These are phyloP conservation scores for Amazonetta brasiliensis DNA, from an alignment of 2,797 vertebrate species.

Conservation along the genomic window DNA sequence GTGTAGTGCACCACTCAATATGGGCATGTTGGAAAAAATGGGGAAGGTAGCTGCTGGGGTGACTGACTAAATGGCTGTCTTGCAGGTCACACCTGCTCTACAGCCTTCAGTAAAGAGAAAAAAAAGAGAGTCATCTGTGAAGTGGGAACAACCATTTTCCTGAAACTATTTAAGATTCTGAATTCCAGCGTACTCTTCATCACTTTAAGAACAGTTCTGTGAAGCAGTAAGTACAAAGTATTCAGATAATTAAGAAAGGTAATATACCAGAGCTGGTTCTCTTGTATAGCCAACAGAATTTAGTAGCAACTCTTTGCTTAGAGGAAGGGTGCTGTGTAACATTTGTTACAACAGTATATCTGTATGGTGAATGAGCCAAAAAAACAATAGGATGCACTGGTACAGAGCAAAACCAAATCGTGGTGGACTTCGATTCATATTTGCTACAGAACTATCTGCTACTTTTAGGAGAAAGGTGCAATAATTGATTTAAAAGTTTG, in stretches of 20 bases:
- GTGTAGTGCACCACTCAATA: fast-evolving
- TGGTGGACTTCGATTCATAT: neutral
- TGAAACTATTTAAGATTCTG: neutral
- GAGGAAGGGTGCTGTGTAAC: neutral
- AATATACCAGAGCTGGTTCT: neutral
- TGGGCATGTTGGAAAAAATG: neutral
- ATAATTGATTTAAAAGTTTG: neutral
- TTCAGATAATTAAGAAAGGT: neutral
- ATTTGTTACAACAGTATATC: neutral
- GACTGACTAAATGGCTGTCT: neutral
- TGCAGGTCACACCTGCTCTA: neutral
- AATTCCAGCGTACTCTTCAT: neutral
- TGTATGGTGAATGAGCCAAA: neutral
- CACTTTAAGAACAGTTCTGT: neutral
- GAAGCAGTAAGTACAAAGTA: neutral
- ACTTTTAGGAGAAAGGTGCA: neutral
- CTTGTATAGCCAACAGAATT: neutral
- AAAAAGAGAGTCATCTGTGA: neutral
- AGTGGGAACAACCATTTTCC: neutral
- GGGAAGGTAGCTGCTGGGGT: neutral
- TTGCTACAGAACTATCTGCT: neutral
- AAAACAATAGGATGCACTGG: fast-evolving
- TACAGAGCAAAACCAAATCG: neutral
- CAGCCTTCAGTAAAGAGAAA: neutral
- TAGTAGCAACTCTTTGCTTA: neutral